A percentile compares a stretch with the other conserved stretches of the same genome.
Evolutionary conservation across 2,888 invertebrate species (phyloP).

Genomic region (Xanthorhoe spadicearia): DNA sequence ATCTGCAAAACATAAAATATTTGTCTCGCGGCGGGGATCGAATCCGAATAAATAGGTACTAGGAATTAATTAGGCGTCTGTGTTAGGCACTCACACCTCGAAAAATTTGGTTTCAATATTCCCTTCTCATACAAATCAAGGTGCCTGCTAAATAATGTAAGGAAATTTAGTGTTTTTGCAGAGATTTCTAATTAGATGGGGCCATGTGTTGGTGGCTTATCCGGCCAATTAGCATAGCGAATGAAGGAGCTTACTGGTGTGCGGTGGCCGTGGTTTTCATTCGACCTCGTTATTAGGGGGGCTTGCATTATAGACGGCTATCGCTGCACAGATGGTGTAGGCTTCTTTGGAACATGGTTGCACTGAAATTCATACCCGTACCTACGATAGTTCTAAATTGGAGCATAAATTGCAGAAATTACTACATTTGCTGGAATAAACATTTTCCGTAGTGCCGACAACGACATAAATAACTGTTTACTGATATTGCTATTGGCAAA

Average conservation of each 20-base stretch:
- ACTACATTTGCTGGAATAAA: slow-evolving; percentile 16
- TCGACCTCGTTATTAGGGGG: slow-evolving; percentile 57
- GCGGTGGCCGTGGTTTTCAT: slow-evolving; percentile 58
- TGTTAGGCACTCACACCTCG: too few relatives aligned
- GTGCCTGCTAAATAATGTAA: slow-evolving; percentile 41
- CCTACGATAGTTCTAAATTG: slow-evolving; percentile 25
- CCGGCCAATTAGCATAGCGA: slow-evolving; percentile 72
- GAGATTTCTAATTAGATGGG: slow-evolving; percentile 60
- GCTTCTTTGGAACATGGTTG: slow-evolving; percentile 45
- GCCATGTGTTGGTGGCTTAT: slow-evolving; percentile 63
- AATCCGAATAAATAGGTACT: too few relatives aligned
- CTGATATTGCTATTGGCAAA: slow-evolving; percentile 25
- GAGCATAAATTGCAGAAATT: slow-evolving; percentile 26
- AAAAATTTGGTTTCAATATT: neutral
- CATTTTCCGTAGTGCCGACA: slow-evolving; percentile 11
- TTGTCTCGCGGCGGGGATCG: too few relatives aligned
- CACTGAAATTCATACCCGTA: slow-evolving; percentile 15
- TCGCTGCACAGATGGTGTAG: slow-evolving; percentile 49
- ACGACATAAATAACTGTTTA: slow-evolving; percentile 23
- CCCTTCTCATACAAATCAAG: slow-evolving; percentile 14
- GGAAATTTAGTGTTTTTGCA: slow-evolving; percentile 48
- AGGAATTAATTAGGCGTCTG: too few relatives aligned
- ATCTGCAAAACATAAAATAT: too few relatives aligned
- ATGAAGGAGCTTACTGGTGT: slow-evolving; percentile 60
- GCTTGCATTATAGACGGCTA: slow-evolving; percentile 58